phyloP scores from a whole-genome alignment of 2,113 vertebrate species.

The Cichladusa arquata region DNA sequence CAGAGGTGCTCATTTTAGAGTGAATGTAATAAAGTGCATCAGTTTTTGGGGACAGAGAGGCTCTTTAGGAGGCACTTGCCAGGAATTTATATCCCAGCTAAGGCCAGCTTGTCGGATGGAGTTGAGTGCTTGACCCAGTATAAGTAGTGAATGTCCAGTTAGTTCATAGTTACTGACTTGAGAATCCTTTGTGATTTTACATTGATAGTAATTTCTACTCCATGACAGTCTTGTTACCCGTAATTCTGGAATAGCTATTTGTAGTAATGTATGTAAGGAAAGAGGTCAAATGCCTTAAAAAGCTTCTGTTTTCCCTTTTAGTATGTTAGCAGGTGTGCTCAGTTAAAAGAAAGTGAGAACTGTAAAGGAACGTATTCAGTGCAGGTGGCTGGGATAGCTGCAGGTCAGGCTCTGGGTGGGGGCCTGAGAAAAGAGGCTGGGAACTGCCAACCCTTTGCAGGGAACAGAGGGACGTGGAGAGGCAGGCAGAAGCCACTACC shows the following conservation, averaged over 20 bases:
- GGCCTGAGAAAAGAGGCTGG: neutral
- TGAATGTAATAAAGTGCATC: neutral
- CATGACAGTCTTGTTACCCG: neutral
- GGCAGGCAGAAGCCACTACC: neutral
- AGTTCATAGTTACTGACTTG: neutral
- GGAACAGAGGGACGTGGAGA: neutral
- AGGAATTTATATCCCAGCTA: neutral
- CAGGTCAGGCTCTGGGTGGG: neutral
- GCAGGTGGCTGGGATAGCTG: neutral
- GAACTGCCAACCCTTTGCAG: neutral
- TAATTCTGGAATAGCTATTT: neutral
- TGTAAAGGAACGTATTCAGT: rapidly evolving
- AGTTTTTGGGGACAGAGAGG: neutral
- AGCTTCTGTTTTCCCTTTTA: neutral
- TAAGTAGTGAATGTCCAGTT: neutral
- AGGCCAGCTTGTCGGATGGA: neutral
- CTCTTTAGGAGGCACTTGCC: neutral
- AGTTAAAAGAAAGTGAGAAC: neutral
- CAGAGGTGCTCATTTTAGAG: neutral
- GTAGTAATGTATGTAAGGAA: neutral
- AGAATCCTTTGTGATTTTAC: neutral
- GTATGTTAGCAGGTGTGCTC: neutral
- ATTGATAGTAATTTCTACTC: neutral
- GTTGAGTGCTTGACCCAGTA: neutral
- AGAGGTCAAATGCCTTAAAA: neutral